These are phyloP conservation scores for Phortica variegata DNA, from an alignment of 1,140 invertebrate genomes.

Conservation along the genomic window DNA sequence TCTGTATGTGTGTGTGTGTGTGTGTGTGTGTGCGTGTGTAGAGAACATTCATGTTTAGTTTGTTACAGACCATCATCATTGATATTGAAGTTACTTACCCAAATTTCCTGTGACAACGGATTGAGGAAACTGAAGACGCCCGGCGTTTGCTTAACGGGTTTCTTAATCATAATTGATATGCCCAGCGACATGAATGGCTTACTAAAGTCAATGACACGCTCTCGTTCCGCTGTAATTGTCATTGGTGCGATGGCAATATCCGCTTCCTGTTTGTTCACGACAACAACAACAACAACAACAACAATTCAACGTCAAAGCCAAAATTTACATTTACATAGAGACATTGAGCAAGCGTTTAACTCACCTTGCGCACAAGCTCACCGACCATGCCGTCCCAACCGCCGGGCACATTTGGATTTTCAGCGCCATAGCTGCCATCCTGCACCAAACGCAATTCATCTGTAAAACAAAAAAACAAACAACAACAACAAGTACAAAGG, in stretches of 20 bases:
- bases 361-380: constrained; percentile 89
- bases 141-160: constrained; percentile 88
- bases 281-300: constrained; percentile 7
- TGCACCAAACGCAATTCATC: constrained; percentile 81
- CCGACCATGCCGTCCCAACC: constrained; percentile 96
- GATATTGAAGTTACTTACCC: constrained; percentile 62
- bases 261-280: constrained; percentile 83
- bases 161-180: constrained; percentile 97
- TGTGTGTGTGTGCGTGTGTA: background rate
- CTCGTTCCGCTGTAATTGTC: constrained; percentile 90
- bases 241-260: constrained; percentile 94
- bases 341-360: constrained; percentile 22
- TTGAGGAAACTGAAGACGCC: constrained; percentile 97
- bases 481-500: constrained; percentile 16
- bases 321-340: background rate
- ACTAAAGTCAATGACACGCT: constrained; percentile 93
- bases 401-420: constrained; percentile 72
- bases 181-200: constrained; percentile 98
- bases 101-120: constrained; percentile 95
- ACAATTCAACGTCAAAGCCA: constrained; percentile 9
- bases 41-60: background rate
- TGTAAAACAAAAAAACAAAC: constrained; percentile 42
- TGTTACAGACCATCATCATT: background rate
- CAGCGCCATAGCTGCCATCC: constrained; percentile 81
- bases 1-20: constrained; percentile 42